A percentile compares a stretch with the other conserved stretches of the same genome.
Conservation (phyloP, 23 tunicate species). For the Ciona savignyi region DNA sequence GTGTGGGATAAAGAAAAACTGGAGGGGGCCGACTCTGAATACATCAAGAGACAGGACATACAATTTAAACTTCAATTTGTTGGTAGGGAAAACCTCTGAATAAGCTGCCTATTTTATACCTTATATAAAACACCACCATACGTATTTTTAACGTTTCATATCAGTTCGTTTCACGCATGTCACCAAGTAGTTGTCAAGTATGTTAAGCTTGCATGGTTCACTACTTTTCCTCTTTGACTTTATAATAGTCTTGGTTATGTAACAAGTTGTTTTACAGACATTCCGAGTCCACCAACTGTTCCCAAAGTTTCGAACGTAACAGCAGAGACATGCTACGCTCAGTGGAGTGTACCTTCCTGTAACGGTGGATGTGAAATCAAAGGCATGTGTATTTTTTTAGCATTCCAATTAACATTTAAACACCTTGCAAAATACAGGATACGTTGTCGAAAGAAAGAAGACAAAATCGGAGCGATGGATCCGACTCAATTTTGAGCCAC, state of each 20-base stretch:
- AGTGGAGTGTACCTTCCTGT: conserved; percentile 62
- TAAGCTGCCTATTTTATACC: too few relatives aligned
- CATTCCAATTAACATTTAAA: not conserved
- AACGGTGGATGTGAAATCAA: conserved; percentile 84
- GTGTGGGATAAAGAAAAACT: conserved; percentile 60
- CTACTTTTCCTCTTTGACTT: too few relatives aligned
- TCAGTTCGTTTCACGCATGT: too few relatives aligned
- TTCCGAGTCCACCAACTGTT: conserved; percentile 44
- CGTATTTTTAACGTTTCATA: too few relatives aligned
- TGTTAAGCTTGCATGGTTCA: too few relatives aligned
- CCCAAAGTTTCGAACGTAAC: conserved; percentile 87
- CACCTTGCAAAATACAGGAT: conserved; percentile 35
- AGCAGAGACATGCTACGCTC: conserved; percentile 72
- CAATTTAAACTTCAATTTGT: conserved; percentile 46
- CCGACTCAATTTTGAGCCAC: conserved; percentile 74
- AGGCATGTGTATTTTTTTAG: conserved; percentile 12
- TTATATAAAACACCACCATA: too few relatives aligned
- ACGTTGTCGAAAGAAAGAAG: conserved; percentile 91
- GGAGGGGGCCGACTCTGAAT: conserved; percentile 81
- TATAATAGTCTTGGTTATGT: not conserved
- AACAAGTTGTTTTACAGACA: conserved; percentile 27
- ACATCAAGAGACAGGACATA: conserved; percentile 49
- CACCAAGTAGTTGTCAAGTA: too few relatives aligned
- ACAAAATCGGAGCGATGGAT: conserved; percentile 89
- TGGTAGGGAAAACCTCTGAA: conserved; percentile 59